phyloP scores from a whole-genome alignment of 2,113 vertebrate species.

The Rhineura floridana region DNA sequence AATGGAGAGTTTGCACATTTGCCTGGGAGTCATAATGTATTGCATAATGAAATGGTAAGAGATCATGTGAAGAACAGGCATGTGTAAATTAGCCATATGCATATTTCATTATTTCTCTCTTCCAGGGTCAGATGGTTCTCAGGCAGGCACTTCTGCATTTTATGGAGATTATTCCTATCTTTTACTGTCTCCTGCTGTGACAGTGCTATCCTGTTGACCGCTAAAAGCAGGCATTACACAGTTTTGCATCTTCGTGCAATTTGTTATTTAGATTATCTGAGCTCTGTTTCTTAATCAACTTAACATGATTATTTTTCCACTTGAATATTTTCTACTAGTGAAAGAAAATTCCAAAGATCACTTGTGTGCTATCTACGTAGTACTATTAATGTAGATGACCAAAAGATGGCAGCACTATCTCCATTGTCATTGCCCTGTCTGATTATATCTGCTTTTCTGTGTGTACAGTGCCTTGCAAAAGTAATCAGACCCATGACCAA shows the following conservation, averaged over 20 bases:
- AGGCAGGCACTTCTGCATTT: not conserved
- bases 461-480: too few species aligned
- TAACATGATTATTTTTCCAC: not conserved
- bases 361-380: not conserved
- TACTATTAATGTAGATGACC: constrained; percentile 7
- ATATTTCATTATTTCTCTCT: not conserved
- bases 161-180: not conserved
- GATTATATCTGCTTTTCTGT: accelerated
- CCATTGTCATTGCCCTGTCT: not conserved
- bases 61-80: not conserved
- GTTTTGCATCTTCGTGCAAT: not conserved
- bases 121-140: not conserved
- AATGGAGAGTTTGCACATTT: not conserved
- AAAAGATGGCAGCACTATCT: constrained; percentile 74
- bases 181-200: not conserved
- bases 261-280: not conserved
- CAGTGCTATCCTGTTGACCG: not conserved
- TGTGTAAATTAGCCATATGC: not conserved
- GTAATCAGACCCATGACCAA: too few species aligned
- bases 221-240: not conserved
- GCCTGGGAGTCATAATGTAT: not conserved
- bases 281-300: not conserved
- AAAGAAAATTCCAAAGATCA: not conserved
- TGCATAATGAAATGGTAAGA: not conserved
- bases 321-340: not conserved